Base-by-base conservation (phyloP, 2,888 invertebrate genomes). In the Syrphus vitripennis region DNA sequence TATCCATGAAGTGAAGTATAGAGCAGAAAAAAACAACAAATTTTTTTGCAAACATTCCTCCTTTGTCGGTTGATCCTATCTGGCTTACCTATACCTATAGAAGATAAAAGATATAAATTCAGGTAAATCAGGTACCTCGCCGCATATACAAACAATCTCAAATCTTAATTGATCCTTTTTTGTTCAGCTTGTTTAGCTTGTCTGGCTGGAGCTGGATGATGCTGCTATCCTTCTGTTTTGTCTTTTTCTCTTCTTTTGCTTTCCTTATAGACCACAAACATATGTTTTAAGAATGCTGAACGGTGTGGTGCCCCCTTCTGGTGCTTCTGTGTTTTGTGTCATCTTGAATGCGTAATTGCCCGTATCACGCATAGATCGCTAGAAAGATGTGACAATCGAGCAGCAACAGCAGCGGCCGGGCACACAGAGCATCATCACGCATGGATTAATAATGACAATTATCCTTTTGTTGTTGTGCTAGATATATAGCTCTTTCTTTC, bases 391-490 rank as follows among this genome's bases (percentile, higher is more conserved):
- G 57, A 48, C 40, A 63, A 50, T 82, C 63, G 81, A 76, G 59
- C n/a, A n/a, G n/a, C n/a, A n/a, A n/a, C n/a, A n/a, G n/a, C n/a
- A n/a, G n/a, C 12, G 65, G 70, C 70, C 78, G 63, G 61, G 55
- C 69, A 67, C 40, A 77, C n/a, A n/a, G n/a, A n/a, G n/a, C n/a
- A n/a, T 63, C 74, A 82, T 86, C 82, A 86, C 77, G 86, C 86
- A 86, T 86, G 86, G 86, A 86, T 86, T 86, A 86, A n/a, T n/a
- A n/a, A 82, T 86, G 86, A 82, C 82, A 78, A 86, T 86, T 86
- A 86, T 86, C 86, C 86, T 86, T 80, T 86, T 86, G 80, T 84
- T 69, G 75, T 72, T 24, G 24, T 24, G n/a, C 45, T 42, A 50
- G 57, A 61, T 42, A 53, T 67, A 26, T 45, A 63, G 31, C 40